Conservation (phyloP, 2,113 vertebrate genomes). For the Sphyrna mokarran region DNA sequence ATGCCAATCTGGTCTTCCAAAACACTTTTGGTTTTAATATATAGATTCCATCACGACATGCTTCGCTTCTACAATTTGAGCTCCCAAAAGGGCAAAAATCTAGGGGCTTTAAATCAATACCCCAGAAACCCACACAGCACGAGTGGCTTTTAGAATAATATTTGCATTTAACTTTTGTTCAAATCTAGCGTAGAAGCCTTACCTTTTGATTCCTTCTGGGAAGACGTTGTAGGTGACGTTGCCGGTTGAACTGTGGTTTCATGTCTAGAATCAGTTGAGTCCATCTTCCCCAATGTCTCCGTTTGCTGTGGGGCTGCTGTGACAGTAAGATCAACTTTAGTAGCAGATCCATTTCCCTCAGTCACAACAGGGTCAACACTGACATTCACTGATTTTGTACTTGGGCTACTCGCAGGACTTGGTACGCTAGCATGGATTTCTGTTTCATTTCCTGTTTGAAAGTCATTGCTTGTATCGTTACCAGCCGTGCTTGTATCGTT, state of each 20-base stretch:
- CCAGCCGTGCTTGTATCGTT: no score
- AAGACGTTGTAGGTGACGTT: background rate
- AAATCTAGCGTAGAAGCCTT: background rate
- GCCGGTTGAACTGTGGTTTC: background rate
- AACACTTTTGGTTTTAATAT: background rate
- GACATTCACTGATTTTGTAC: background rate
- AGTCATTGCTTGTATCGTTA: background rate
- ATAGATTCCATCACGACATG: background rate
- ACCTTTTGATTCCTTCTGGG: constrained; percentile 11
- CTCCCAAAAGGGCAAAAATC: background rate
- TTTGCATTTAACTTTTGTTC: no score
- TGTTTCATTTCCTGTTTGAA: background rate
- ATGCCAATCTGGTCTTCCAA: background rate
- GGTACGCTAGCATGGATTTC: background rate
- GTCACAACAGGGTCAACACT: background rate
- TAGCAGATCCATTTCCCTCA: background rate
- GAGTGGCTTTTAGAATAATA: background rate
- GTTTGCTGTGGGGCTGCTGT: background rate
- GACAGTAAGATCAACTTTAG: background rate
- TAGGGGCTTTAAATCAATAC: background rate
- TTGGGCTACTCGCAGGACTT: background rate
- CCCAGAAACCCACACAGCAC: background rate
- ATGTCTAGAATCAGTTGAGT: background rate
- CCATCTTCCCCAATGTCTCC: background rate
- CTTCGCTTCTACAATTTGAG: background rate